Evolutionary conservation across 2,888 invertebrate species (phyloP), one percentile per base, ranked within the genome.

Genomic region (Phorcus lineatus): DNA sequence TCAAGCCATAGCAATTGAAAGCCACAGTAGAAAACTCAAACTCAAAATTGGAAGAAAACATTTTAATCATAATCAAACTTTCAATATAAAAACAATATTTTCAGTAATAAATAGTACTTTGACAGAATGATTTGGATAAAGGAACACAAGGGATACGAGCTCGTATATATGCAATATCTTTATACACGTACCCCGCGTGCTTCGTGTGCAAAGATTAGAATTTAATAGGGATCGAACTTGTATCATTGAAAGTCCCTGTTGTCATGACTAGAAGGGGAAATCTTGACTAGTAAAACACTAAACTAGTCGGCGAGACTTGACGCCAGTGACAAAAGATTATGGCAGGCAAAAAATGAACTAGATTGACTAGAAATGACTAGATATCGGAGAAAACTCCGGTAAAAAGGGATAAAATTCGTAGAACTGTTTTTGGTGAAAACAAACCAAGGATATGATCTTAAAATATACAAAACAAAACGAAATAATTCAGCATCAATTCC

Each of bases 71-170:
- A 53, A 53, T 75, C 74, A 75, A 75, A 75, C 74, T 75, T 75
- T 75, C 74, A 75, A 75, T 75, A 75, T 75, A 75, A 75, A 75
- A 75, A 75, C 74, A 75, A 75, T 75, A 75, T 28, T 75, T 53
- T 75, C 74, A 75, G 53, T 75, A 75, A 75, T 75, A 75, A 75
- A 75, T 75, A 75, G 74, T 75, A 75, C 74, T 75, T 75, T 75
- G 52, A 53, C 53, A 75, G 74, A 53, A 75, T 24, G 74, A 53
- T 53, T 52, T 53, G 53, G 74, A 52, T 70, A 70, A 70, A 70
- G 40, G 36, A 70, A 70, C 70, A 36, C 70, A 4, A 6, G 47
- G 47, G 47, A 11, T 47, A 70, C 70, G 40, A 28, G 70, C n/a
- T 31, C 28, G 19, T 40, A 40, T 55, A 55, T 57, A 57, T 24